Conservation (phyloP, 2,888 invertebrate species). For the Ophonus ardosiacus region DNA sequence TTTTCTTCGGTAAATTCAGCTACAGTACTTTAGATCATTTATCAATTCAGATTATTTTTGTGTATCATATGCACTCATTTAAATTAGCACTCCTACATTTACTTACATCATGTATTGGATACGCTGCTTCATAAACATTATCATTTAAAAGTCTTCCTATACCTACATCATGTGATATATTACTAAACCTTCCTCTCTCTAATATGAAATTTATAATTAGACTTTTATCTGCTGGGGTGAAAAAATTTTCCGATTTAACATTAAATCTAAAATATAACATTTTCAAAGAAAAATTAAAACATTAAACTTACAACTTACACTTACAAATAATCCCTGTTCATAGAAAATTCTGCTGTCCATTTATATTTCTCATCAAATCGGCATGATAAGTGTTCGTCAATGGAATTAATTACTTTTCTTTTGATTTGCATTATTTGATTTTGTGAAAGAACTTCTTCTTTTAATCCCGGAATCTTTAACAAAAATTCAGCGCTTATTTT, state of each 20-base stretch:
- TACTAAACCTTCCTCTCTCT: conserved; percentile 82
- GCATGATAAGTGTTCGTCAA: conserved; percentile 78
- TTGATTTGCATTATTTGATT: background rate
- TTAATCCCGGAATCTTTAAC: background rate
- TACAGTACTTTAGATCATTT: too few relatives aligned
- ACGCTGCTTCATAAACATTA: conserved; percentile 83
- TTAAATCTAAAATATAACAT: conserved; percentile 79
- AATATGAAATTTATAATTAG: conserved; percentile 87
- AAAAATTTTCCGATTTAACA: conserved; percentile 76
- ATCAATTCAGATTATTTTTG: too few relatives aligned
- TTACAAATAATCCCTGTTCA: conserved; percentile 86
- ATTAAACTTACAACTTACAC: conserved; percentile 70
- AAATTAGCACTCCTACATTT: background rate
- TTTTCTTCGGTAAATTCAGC: too few relatives aligned
- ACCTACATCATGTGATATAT: conserved; percentile 80
- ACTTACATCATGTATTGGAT: conserved; percentile 85
- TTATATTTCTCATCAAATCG: conserved; percentile 76
- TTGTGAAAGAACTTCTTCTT: background rate
- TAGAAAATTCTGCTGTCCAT: conserved; percentile 83
- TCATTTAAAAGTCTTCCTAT: conserved; percentile 83
- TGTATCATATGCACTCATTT: background rate
- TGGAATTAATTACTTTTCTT: conserved; percentile 77
- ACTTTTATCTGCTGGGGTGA: conserved; percentile 81
- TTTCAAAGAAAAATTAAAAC: background rate
- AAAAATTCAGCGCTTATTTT: too few relatives aligned